Evolutionary conservation across 1,140 invertebrate genomes (phyloP), one percentile per base, ranked within the genome.

Genomic region (Cardiocondyla obscurior): DNA sequence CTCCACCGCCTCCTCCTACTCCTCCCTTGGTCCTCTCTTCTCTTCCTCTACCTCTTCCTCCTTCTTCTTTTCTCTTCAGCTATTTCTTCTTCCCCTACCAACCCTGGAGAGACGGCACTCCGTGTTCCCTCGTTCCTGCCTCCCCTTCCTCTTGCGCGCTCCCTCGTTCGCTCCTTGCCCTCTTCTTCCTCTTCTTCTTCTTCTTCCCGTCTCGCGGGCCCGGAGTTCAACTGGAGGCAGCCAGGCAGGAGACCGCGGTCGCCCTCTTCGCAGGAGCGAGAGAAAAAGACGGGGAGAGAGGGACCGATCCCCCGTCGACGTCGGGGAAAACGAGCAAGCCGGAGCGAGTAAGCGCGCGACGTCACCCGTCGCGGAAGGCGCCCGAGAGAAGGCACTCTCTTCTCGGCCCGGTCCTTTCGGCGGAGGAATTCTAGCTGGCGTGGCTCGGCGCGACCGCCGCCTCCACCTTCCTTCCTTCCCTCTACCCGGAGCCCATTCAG

Each of bases 381-480:
- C n/a, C 49, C 60, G 65, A 76, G 88, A 72, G 62, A 79, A 81
- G 88, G 49, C 76, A 70, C 83, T 87, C 72, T 79, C 82, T 58
- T 77, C 73, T 83, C 82, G 53, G 58, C 49, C 85, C 72, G 86
- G 84, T 91, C 90, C 89, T 90, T 92, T 91, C 89, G 86, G 90
- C 92, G 91, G 92, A 92, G 91, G 93, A 93, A 93, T 93, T 91
- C 91, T 90, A 91, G 90, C 87, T 91, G 89, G 91, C 92, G 92
- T 92, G 90, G 88, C 90, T 90, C 88, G 82, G 42, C 65, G 53
- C 76, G 84, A 42, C 82, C 44, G 76, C 55, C 84, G 58, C 79
- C 90, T 87, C 86, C 91, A 90, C 90, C 90, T 91, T 90, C 90
- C 91, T 90, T 91, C 88, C 88, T 88, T 91, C 90, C 90, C 89